Evolutionary conservation across 1,140 invertebrate genomes (phyloP), one percentile per base, ranked within the genome.

Genomic region (Octopus sinensis): DNA sequence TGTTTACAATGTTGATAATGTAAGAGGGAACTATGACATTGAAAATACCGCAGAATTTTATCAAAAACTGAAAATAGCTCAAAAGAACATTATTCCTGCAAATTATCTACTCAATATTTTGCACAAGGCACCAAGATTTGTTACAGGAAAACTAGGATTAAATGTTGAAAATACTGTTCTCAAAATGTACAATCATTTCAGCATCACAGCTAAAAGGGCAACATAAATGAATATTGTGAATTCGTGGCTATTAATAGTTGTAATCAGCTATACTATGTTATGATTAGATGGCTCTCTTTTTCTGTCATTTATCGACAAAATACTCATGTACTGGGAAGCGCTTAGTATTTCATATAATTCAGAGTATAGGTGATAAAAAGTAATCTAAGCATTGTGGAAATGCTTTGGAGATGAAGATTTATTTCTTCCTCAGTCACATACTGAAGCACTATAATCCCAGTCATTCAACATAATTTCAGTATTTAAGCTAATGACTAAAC

Each of bases 301-400:
- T 68, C n/a, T 68, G 62, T n/a, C 62, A 68, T 68, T n/a, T 68
- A 68, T 68, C n/a, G 62, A 68, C 62, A 68, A n/a, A 68, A 68
- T 68, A 68, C 62, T 68, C n/a, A 68, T 13, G 12, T 68, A n/a
- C 62, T 68, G 62, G 62, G 62, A 68, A 68, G 62, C n/a, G 12
- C 62, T 68, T 13, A 68, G n/a, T 13, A 68, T 12, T 68, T 68
- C 30, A 43, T 43, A 43, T 43, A 68, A 13, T 68, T 68, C n/a
- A 12, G n/a, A n/a, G n/a, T 2, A 12, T 68, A 68, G 62, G 3
- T 68, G 62, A 68, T 12, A n/a, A 68, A n/a, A n/a, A 68, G 62
- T 68, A n/a, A 12, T n/a, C 62, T 1, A 68, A 68, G 62, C n/a
- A 68, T n/a, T 68, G 62, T 68, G 62, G n/a, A 68, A 68, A n/a